These are phyloP conservation scores for Penaeus monodon DNA, from an alignment of 2,888 invertebrate species.

Conservation along the genomic window DNA sequence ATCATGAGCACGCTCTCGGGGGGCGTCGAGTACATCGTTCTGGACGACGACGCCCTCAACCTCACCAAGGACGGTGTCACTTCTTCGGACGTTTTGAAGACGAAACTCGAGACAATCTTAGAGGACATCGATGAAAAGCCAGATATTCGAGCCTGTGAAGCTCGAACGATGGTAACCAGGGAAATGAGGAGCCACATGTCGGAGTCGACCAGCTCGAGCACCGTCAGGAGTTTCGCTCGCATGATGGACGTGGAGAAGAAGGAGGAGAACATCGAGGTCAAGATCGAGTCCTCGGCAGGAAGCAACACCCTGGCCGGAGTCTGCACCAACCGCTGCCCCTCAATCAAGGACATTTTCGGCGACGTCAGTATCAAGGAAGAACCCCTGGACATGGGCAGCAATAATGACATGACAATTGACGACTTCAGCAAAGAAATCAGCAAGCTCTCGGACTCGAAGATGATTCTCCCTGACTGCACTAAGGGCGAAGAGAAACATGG, in stretches of 20 bases:
- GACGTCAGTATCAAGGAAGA: slow-evolving; percentile 49
- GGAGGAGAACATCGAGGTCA: neutral
- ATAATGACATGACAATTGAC: slow-evolving; percentile 48
- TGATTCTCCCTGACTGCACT: too few relatives aligned
- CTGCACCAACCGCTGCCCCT: slow-evolving; percentile 52
- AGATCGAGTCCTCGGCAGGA: neutral
- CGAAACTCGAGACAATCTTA: slow-evolving; percentile 40
- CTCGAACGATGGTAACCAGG: neutral
- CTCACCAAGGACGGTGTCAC: neutral
- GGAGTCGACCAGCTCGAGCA: neutral
- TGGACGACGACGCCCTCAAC: slow-evolving; percentile 49
- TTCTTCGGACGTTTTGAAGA: slow-evolving; percentile 31
- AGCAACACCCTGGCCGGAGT: slow-evolving; percentile 43
- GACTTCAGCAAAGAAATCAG: slow-evolving; percentile 49
- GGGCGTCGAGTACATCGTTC: slow-evolving; percentile 49
- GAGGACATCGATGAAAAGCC: slow-evolving; percentile 42
- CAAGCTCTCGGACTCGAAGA: slow-evolving; percentile 21
- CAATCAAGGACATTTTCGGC: slow-evolving; percentile 53
- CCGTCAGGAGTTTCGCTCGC: too few relatives aligned
- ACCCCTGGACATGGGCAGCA: slow-evolving; percentile 33
- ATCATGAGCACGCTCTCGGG: slow-evolving; percentile 47
- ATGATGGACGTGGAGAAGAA: neutral
- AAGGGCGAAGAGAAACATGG: neutral
- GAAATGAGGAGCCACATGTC: neutral
- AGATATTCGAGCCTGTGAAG: slow-evolving; percentile 7